Evolutionary conservation across 2,797 vertebrate species (phyloP), one percentile per base, ranked within the genome.

Genomic region (Varecia variegata): DNA sequence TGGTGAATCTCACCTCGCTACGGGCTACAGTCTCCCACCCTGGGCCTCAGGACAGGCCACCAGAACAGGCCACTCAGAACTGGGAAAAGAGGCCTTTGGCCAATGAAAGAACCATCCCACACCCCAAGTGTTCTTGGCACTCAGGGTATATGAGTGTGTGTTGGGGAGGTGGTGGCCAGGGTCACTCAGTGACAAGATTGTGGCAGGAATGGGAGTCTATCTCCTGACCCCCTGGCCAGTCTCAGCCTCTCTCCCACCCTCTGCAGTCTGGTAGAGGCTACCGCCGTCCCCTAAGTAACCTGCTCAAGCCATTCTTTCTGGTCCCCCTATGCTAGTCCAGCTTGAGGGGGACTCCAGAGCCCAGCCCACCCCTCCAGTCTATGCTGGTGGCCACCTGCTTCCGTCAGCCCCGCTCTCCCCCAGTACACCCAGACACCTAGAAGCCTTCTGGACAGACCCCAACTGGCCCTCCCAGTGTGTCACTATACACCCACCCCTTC

Each of bases 401-500:
- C 65, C 7, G 3, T 10, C 47, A 14, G 35, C 21, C 11, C 15
- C 3, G 20, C 11, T 17, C 35, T 70, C 40, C 18, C 14, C 43
- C 52, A 5, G 13, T 0, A 43, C 2, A 12, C 32, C 62, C 20
- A 7, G 20, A 73, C 18, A 15, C 5, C 25, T 0, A 18, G 13
- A 10, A 27, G 27, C 54, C 50, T 8, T 9, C 15, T 0, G 5
- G 32, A 15, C 7, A 71, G 82, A 13, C 3, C 45, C 32, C 7
- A 7, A 58, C 2, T 0, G 3, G 21, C 76, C 50, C 27, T 35
- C 68, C 11, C 4, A 0, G 23, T 20, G 17, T 5, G 21, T 12
- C 32, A 2, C 54, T 8, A 7, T 0, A 18, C 0, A 71, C 27
- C 52, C 5, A 15, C 23, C 13, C 27, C 38, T 25, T 14, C 14